These are phyloP conservation scores for Patiria pectinifera DNA, from an alignment of 53 echinoderm and acorn worm species.

Conservation along the genomic window DNA sequence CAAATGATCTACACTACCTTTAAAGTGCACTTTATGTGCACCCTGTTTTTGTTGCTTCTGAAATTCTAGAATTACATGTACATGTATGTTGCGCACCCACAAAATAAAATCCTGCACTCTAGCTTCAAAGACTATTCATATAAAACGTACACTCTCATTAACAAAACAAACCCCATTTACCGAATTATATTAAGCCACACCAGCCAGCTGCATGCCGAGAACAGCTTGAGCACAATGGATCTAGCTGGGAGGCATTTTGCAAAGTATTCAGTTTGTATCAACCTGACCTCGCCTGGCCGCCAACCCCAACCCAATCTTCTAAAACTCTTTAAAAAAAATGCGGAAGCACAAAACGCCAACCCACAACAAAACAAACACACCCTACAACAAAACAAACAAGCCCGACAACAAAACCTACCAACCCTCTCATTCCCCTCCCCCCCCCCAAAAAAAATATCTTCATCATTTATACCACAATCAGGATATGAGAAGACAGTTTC, in stretches of 20 bases:
- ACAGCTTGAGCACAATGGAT: background rate
- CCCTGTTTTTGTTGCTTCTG: no score
- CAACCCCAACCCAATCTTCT: background rate
- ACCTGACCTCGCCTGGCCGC: background rate
- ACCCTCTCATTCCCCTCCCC: background rate
- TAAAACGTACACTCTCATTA: no score
- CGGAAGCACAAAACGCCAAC: no score
- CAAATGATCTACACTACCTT: no score
- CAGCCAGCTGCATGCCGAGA: no score
- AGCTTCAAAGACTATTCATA: no score
- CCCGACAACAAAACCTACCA: background rate
- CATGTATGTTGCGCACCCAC: no score
- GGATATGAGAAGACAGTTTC: background rate
- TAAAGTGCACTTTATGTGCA: no score
- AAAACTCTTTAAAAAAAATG: background rate
- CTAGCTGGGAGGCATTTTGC: background rate
- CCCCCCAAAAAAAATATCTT: background rate
- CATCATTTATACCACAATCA: background rate
- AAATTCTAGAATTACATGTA: no score
- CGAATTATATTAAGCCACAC: no score
- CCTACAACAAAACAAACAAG: background rate
- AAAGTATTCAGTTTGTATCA: background rate
- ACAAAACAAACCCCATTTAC: no score
- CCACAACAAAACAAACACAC: background rate
- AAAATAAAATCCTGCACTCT: no score